Percentiles rank a stretch among this genome's conserved stretches.
These are phyloP conservation scores for Bombyx mori DNA, from an alignment of 1,140 invertebrate species.

Conservation along the genomic window DNA sequence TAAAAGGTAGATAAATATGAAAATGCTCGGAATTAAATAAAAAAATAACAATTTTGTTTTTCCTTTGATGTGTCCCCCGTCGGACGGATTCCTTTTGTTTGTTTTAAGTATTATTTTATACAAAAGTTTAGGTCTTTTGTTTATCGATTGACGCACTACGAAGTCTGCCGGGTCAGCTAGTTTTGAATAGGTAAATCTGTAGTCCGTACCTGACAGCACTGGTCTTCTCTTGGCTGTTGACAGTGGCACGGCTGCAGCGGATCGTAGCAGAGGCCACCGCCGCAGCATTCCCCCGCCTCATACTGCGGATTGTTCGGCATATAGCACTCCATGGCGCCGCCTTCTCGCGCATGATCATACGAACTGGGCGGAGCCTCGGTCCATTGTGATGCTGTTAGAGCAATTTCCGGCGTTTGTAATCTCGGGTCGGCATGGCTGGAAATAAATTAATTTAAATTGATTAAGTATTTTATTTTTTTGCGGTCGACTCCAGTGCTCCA, in stretches of 20 bases:
- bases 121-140: too few species aligned
- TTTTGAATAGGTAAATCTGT: too few species aligned
- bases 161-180: too few species aligned
- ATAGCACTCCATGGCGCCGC: constrained; percentile 66
- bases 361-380: constrained; percentile 33
- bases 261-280: constrained; percentile 50
- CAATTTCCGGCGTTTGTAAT: constrained; percentile 48
- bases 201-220: constrained; percentile 47
- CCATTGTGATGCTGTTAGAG: constrained; percentile 16
- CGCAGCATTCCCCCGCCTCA: constrained; percentile 55
- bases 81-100: too few species aligned
- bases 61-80: too few species aligned
- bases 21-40: too few species aligned
- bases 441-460: not conserved
- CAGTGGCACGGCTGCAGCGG: constrained; percentile 51
- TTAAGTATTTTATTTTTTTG: too few species aligned
- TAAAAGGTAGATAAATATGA: too few species aligned
- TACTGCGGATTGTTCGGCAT: constrained; percentile 70
- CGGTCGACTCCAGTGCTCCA: too few species aligned
- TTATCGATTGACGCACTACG: too few species aligned
- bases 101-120: too few species aligned
- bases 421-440: constrained; percentile 39
- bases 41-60: too few species aligned
- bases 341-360: constrained; percentile 33
- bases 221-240: constrained; percentile 40